Base-by-base conservation (phyloP, 1,140 invertebrate species). In the Pogonomyrmex barbatus region DNA sequence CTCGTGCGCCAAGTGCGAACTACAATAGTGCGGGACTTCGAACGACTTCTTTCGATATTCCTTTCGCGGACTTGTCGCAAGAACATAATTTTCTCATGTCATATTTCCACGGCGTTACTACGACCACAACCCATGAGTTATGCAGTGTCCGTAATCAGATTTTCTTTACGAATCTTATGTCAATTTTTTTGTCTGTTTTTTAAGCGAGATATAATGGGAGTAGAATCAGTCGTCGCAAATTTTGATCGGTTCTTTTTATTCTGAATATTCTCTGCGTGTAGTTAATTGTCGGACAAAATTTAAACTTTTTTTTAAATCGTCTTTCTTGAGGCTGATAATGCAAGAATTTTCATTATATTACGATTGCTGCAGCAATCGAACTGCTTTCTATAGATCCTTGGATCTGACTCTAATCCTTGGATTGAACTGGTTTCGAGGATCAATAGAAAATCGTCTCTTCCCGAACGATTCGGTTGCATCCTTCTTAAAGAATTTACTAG, bases 271-370 rank as follows among this genome's bases (percentile, higher is more conserved):
- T 50, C 2, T 4, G 70, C 6, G 45, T 24, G 8, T 56, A n/a
- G 4, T 6, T 75, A 39, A 76, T 30, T 60, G 62, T 60, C 36
- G 39, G 12, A 65, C 14, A 54, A 79, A 81, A 50, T 85, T 78
- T 47, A 36, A 52, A 58, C 56, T 71, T 42, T 54, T 52, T n/a
- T 68, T 88, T 70, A 68, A 88, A 88, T 52, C 77, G 83, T 88
- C 50, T 70, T 83, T 33, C 54, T 24, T 24, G 50, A 75, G 60
- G 56, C 82, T 77, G 88, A 89, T 87, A 86, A 87, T 87, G 81
- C 89, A 87, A 77, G 88, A 89, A 90, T 90, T 90, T 85, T 90
- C 85, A 90, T 90, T 90, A 88, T 88, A 71, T 68, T 70, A 63
- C 81, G 87, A 89, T 85, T 79, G 88, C 71, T 47, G 76, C 82